Conservation (phyloP, 2,888 invertebrate species). For the Monopis laevigella region DNA sequence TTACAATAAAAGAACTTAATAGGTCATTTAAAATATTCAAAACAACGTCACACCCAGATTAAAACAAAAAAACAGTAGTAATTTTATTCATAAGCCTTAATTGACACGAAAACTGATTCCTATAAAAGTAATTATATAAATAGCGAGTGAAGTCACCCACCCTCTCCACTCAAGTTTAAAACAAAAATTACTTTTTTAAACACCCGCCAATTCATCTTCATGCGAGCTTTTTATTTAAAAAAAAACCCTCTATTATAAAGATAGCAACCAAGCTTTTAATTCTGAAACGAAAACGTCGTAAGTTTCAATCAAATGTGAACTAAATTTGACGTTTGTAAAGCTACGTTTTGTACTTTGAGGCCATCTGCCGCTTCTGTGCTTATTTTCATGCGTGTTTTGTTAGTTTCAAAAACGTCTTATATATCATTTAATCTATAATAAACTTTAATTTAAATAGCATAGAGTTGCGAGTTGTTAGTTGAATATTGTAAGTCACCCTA, state of each 20-base stretch:
- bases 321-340: too few relatives aligned
- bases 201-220: slow-evolving; percentile 29
- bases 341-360: slow-evolving; percentile 33
- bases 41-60: too few relatives aligned
- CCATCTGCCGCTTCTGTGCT: slow-evolving; percentile 63
- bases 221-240: slow-evolving; percentile 8
- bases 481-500: slow-evolving; percentile 29
- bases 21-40: too few relatives aligned
- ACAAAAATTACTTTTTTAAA: slow-evolving; percentile 30
- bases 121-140: slow-evolving; percentile 31
- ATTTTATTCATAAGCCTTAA: slow-evolving; percentile 32
- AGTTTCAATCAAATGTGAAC: slow-evolving; percentile 18
- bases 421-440: neutral
- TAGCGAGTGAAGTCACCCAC: slow-evolving; percentile 25
- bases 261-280: neutral
- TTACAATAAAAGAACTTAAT: too few relatives aligned
- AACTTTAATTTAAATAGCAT: fast-evolving
- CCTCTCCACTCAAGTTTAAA: slow-evolving; percentile 19
- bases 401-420: neutral
- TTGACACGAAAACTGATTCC: slow-evolving; percentile 35
- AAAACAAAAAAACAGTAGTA: slow-evolving; percentile 21
- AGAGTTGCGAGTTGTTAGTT: slow-evolving; percentile 22
- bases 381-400: slow-evolving; percentile 45
- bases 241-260: neutral
- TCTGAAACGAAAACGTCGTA: neutral